These are phyloP conservation scores for Benthosema pterotum DNA, from an alignment of 2,797 vertebrate species.

Conservation along the genomic window DNA sequence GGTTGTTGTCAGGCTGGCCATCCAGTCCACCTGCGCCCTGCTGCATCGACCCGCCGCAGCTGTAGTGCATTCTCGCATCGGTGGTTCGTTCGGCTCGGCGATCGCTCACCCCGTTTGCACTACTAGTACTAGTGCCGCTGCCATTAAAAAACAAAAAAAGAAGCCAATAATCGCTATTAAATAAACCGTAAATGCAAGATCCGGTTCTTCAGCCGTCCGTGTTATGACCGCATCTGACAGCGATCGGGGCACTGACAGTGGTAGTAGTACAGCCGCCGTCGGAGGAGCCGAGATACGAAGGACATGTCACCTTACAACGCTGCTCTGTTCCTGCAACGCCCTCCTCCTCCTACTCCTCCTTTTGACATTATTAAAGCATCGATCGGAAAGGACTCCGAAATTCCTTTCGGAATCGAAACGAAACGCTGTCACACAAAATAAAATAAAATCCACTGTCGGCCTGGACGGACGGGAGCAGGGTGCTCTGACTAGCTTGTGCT, in stretches of 20 bases:
- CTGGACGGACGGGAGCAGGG: slow-evolving; percentile 30
- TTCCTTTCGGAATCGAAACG: not conserved
- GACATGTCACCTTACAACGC: slow-evolving; percentile 45
- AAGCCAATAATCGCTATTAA: not conserved
- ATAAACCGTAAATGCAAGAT: not conserved
- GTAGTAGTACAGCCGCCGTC: slow-evolving; percentile 21
- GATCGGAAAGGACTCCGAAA: not conserved
- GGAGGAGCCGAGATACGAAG: slow-evolving; percentile 6
- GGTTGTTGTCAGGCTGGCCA: slow-evolving; percentile 72
- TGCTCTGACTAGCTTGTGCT: slow-evolving; percentile 29
- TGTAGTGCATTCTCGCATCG: slow-evolving; percentile 56
- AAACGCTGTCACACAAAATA: not conserved
- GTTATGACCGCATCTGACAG: too few relatives aligned
- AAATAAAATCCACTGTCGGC: not conserved
- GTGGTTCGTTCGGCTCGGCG: slow-evolving; percentile 17
- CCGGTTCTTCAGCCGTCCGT: slow-evolving; percentile 22
- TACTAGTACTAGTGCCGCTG: not conserved
- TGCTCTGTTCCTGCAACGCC: slow-evolving; percentile 17
- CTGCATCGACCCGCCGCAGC: slow-evolving; percentile 44
- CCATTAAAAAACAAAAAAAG: not conserved
- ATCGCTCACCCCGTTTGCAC: not conserved
- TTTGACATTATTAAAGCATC: not conserved
- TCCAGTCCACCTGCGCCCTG: slow-evolving; percentile 75
- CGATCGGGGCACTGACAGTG: slow-evolving; percentile 49
- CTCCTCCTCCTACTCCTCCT: slow-evolving; percentile 14